Evolutionary conservation across 2,113 vertebrate species (phyloP), one percentile per base, ranked within the genome.

Genomic region (Rhinoderma darwinii): DNA sequence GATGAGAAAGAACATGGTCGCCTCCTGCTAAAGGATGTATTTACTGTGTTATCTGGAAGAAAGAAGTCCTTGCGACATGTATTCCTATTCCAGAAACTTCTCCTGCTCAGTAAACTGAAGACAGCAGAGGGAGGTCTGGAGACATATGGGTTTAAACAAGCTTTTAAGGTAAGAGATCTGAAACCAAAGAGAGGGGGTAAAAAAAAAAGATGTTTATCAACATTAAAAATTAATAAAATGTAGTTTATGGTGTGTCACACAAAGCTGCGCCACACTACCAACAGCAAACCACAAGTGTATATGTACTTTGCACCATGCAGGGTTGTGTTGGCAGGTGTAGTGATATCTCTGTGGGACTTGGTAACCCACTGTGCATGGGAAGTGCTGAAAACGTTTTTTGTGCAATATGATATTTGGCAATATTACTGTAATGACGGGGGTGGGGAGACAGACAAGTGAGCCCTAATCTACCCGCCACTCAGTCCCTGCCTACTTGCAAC

Each of bases 91-190:
- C 96, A 97, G 87, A 94, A 96, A 80, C 89, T 94, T 12, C 88
- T 98, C 77, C 92, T 98, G 84, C 95, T 98, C 90, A 96, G 95
- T 93, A 98, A 98, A 88, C 93, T 93, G 87, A 97, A 96, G 91
- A 95, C 92, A n/a, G 79, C 93, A 0, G 91, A 92, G 17, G 92
- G 93, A 0, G 95, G 93, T 3, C 90, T 93, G 59, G 92, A 89
- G 35, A 78, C 83, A 39, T 97, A 96, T 89, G 95, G 93, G 90
- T 95, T 92, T 91, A 96, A 96, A 74, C 92, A 95, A 89, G 93
- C 93, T 89, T 93, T 96, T 86, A 96, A 95, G 95, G 96, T 96
- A 85, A 7, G 80, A 10, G 1, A 10, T 18, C 12, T n/a, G 17
- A 27, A 15, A 51, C 2, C 6, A 17, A 44, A n/a, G n/a, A n/a